Base-by-base conservation (phyloP, 1,140 invertebrate species). In the Globodera ellingtonae region DNA sequence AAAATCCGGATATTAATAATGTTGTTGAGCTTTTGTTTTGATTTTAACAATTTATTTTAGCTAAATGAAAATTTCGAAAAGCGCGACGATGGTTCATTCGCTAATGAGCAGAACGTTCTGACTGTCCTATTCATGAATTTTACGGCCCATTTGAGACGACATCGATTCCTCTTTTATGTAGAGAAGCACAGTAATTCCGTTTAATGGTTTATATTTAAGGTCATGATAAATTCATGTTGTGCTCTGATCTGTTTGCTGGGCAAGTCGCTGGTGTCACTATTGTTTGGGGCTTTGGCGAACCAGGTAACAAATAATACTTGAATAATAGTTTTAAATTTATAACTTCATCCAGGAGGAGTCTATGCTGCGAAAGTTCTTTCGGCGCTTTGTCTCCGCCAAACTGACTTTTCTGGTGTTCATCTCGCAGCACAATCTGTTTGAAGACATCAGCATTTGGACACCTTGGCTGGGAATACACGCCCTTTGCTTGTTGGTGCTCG, bases 341-440 rank as follows among this genome's bases (percentile, higher is more conserved):
- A 35, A 35, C 52, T 13, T 10, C 69, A 24, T 84, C 62, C 48
- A 84, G 83, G 83, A 84, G 69, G 81, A 85, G 35, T 59, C 71
- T 6, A 10, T 65, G 24, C 70, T 84, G 10, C 72, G 74, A 73
- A 82, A 80, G 48, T 75, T 50, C 21, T 84, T 86, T 70, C 81
- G 84, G 18, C 85, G 78, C 7, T 86, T 85, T 65, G 24, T 86
- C 46, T 84, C 85, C 69, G 69, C 69, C 18, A 86, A 86, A 52
- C 44, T 85, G 24, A 86, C 81, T 18, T 84, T 84, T 72, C 79
- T 86, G 18, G 56, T 83, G 44, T 83, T 83, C 56, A 82, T 85
- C 21, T 83, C 82, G 15, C 82, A 83, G 46, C 81, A 83, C 35
- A 83, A 83, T 73, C 48, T 83, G 35, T 76, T 83, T 46, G 82